Evolutionary conservation across 1,140 invertebrate species (phyloP), one percentile per base, ranked within the genome.

Genomic region (Metopolophium dirhodum): DNA sequence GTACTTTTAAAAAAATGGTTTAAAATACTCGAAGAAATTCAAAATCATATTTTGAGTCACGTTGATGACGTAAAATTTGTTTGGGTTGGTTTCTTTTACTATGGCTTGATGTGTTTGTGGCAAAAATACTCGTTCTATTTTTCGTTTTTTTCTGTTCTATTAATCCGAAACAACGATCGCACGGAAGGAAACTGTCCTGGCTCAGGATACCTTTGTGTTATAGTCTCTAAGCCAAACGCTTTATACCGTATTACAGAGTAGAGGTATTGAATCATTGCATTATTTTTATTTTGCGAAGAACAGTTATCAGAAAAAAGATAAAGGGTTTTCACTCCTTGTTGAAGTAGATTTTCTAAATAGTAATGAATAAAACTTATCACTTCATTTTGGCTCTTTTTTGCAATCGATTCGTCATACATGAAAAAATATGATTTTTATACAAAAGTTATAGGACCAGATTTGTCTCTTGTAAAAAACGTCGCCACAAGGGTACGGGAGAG

Each of bases 131-230:
- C 30, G 30, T 68, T 93, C 93, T 20, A 85, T 82, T 88, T 93
- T 93, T 86, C 57, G 6, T 41, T 41, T 87, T 88, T 49, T 47
- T 9, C n/a, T 23, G 54, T 57, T 93, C 93, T 47, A 93, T 93
- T 20, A 45, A 30, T 0, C 93, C 93, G 93, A 94, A 94, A 54
- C 93, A 91, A 7, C 94, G 54, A 54, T 94, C 94, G 35, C 91
- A 94, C 0, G 91, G 90, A 20, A 85, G 83, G 22, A 85, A 85
- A 85, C 83, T 85, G 7, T 30, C 41, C 41, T 26, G 94, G 86
- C 51, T 85, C 87, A 68, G 51, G 91, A 94, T 54, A 30, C 94
- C 94, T 23, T 82, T 93, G 45, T 57, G 94, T 49, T 94, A 89
- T 49, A 18, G 49, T 68, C 2, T 68, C n/a, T n/a, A 68, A 68